Evolutionary conservation across 2,797 vertebrate genomes (phyloP).

Genomic region (Onychomys arenicola): DNA sequence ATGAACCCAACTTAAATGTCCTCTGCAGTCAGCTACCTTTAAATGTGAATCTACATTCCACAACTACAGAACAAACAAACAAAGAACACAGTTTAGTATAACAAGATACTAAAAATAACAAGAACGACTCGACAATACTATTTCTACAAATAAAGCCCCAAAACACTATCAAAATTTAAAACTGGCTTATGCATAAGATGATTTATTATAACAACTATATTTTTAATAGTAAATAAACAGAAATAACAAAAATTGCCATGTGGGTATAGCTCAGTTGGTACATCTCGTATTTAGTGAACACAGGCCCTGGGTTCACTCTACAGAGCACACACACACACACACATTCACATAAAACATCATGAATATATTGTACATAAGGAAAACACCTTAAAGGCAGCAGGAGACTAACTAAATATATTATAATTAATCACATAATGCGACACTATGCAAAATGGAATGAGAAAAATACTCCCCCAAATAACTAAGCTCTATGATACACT

Average conservation of each 20-base stretch:
- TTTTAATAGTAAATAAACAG: conserved; percentile 49
- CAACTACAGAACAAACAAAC: conserved; percentile 88
- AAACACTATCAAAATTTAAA: conserved; percentile 64
- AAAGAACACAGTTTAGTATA: conserved; percentile 56
- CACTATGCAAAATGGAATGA: neutral
- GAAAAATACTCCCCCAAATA: neutral
- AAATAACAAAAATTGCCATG: conserved; percentile 28
- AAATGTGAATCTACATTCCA: conserved; percentile 93
- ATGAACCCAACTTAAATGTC: conserved; percentile 97
- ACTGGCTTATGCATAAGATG: conserved; percentile 3
- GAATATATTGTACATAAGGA: neutral
- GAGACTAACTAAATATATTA: conserved; percentile 9
- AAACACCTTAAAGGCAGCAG: conserved; percentile 16
- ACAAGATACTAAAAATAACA: neutral
- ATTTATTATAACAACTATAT: conserved; percentile 21
- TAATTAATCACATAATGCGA: conserved; percentile 35
- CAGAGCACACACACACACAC: neutral
- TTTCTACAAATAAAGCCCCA: neutral
- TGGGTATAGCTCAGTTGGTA: neutral
- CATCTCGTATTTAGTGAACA: neutral
- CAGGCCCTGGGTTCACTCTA: neutral
- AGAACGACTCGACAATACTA: neutral
- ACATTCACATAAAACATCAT: neutral
- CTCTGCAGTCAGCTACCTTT: conserved; percentile 96
- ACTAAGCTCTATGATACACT: neutral